A percentile compares a stretch with the other conserved stretches of the same genome.
Evolutionary conservation across 2,888 invertebrate species (phyloP).

Genomic region (Mycalesis mineus): DNA sequence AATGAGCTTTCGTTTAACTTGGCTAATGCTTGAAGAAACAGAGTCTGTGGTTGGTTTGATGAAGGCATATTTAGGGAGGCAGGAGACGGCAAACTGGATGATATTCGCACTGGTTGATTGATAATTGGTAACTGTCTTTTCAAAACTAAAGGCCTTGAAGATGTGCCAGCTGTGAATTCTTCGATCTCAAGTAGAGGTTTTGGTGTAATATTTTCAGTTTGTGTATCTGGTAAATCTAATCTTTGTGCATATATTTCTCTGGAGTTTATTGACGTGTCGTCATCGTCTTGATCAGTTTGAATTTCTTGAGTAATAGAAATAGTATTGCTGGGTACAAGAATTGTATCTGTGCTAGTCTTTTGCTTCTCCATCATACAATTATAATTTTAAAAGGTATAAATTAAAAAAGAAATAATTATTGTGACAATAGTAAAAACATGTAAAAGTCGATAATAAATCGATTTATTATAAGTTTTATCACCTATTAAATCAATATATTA

Average conservation of each 20-base stretch:
- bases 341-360: not conserved
- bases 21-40: slow-evolving; percentile 56
- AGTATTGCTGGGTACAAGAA: slow-evolving; percentile 13
- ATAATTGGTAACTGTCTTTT: slow-evolving; percentile 30
- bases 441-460: no score
- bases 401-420: no score
- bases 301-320: slow-evolving; percentile 10
- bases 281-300: slow-evolving; percentile 19
- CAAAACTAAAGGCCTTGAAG: slow-evolving; percentile 33
- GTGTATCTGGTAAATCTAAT: slow-evolving; percentile 13
- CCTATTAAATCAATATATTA: no score
- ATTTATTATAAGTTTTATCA: no score
- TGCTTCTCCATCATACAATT: slow-evolving; percentile 18
- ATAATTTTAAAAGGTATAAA: no score
- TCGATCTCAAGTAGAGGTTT: not conserved
- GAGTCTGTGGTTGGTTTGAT: slow-evolving; percentile 44
- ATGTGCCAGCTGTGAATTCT: slow-evolving; percentile 2
- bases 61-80: slow-evolving; percentile 30
- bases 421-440: no score
- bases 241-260: slow-evolving; percentile 29
- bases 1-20: slow-evolving; percentile 52
- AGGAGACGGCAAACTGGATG: slow-evolving; percentile 38
- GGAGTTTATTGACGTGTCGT: slow-evolving; percentile 21
- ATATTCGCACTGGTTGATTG: slow-evolving; percentile 32
- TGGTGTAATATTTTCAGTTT: not conserved